Percentiles rank a stretch among this genome's conserved stretches.
phyloP scores from a whole-genome alignment of 1,140 invertebrate species.

The Drosophila novamexicana region DNA sequence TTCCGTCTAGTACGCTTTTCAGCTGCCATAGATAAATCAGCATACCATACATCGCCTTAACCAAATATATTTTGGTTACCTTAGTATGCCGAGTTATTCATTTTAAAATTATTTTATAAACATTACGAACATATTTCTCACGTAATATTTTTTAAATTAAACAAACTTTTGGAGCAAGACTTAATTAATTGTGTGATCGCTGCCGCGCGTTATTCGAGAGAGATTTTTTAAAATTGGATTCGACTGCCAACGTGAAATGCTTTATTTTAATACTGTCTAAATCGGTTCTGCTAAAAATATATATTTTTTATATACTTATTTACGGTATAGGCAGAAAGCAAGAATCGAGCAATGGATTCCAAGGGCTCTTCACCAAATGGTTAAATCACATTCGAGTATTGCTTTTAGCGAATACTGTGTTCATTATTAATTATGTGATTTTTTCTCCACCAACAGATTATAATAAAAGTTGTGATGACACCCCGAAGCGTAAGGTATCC shows the following conservation, averaged over 20 bases:
- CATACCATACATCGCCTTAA: background rate
- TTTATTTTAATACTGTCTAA: background rate
- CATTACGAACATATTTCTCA: background rate
- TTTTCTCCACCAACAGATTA: background rate
- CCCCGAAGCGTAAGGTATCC: background rate
- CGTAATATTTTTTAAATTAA: slow-evolving; percentile 1
- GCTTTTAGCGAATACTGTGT: too few relatives aligned
- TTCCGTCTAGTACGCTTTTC: background rate
- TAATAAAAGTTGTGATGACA: background rate
- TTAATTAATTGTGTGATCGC: background rate
- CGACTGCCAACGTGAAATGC: background rate
- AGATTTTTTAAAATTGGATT: slow-evolving; percentile 1
- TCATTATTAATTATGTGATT: too few relatives aligned
- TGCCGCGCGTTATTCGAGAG: background rate
- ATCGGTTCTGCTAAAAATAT: background rate
- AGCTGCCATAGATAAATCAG: background rate
- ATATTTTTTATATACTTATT: background rate
- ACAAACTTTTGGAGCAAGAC: background rate
- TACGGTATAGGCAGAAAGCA: background rate
- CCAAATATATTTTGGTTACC: background rate
- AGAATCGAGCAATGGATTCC: background rate
- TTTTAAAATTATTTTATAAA: slow-evolving; percentile 1
- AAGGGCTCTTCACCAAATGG: background rate
- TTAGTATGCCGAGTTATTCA: background rate
- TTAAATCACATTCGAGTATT: background rate